Conservation (phyloP, 2,888 invertebrate genomes). For the Thera obeliscata region DNA sequence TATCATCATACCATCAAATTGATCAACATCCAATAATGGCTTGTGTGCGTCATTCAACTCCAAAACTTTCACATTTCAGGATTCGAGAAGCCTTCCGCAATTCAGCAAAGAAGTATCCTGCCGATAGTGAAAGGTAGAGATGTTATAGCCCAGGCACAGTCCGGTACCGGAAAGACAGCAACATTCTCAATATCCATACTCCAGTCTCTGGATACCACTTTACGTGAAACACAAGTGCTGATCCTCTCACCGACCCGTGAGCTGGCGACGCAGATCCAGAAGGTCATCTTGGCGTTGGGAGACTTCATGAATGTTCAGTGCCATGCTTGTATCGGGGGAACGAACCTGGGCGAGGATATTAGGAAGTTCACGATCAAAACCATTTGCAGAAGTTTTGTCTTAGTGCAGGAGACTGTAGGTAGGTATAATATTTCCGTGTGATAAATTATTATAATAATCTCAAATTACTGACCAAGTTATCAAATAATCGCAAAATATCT, state of each 20-base stretch:
- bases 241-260: conserved; percentile 98
- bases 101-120: conserved; percentile 98
- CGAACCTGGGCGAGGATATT: conserved; percentile 99
- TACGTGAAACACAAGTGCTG: conserved; percentile 97
- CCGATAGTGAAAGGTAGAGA: conserved; percentile 98
- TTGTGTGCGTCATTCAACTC: conserved; percentile 10
- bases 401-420: too few relatives aligned
- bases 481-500: too few relatives aligned
- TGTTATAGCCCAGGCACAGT: conserved; percentile 99
- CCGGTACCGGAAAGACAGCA: conserved; percentile 99
- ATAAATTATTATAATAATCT: too few relatives aligned
- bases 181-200: conserved; percentile 98
- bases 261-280: conserved; percentile 98
- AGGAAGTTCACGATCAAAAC: conserved; percentile 91
- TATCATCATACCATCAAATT: conserved; percentile 1
- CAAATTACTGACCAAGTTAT: too few relatives aligned
- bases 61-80: conserved; percentile 82
- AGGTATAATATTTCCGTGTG: not conserved
- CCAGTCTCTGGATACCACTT: conserved; percentile 95
- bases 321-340: conserved; percentile 99
- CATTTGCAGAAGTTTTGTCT: too few relatives aligned
- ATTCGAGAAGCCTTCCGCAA: conserved; percentile 99
- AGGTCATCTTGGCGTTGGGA: conserved; percentile 96
- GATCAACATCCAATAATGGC: not conserved
- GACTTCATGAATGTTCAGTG: conserved; percentile 99